These are phyloP conservation scores for Tautogolabrus adspersus DNA, from an alignment of 2,113 vertebrate genomes.

Conservation along the genomic window DNA sequence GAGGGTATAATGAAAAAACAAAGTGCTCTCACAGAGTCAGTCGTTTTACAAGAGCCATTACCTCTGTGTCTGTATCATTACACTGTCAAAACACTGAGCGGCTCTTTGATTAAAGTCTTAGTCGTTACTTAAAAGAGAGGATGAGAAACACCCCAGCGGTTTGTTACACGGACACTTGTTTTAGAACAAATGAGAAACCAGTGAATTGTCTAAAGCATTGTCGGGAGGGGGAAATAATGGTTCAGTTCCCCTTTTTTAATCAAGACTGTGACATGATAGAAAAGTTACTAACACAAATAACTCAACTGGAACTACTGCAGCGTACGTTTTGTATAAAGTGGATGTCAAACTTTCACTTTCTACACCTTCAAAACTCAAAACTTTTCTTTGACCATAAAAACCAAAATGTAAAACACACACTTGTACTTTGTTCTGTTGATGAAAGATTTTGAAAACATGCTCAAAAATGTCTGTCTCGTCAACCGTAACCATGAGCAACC, in stretches of 20 bases:
- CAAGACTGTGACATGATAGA: conserved; percentile 17
- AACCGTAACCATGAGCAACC: no score
- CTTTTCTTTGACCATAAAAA: neutral
- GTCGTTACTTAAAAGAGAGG: conserved; percentile 39
- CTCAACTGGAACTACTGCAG: neutral
- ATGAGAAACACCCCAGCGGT: conserved; percentile 23
- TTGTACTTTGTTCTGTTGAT: no score
- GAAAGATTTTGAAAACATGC: no score
- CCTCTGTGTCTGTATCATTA: conserved; percentile 61
- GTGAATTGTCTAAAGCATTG: conserved; percentile 21
- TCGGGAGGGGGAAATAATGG: conserved; percentile 33
- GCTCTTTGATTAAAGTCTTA: conserved; percentile 65
- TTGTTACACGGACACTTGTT: conserved; percentile 32
- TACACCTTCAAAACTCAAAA: neutral
- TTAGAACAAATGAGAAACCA: conserved; percentile 55
- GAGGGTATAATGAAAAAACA: conserved; percentile 55
- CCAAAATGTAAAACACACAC: no score
- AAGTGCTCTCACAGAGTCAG: conserved; percentile 48
- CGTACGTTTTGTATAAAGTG: neutral
- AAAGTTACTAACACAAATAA: neutral
- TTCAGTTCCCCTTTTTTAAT: conserved; percentile 14
- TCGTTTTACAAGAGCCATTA: conserved; percentile 60
- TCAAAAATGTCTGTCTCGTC: no score
- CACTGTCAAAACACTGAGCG: conserved; percentile 56
- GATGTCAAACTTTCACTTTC: neutral